These are phyloP conservation scores for Chirona hameri DNA, from an alignment of 2,888 invertebrate species.

Conservation along the genomic window DNA sequence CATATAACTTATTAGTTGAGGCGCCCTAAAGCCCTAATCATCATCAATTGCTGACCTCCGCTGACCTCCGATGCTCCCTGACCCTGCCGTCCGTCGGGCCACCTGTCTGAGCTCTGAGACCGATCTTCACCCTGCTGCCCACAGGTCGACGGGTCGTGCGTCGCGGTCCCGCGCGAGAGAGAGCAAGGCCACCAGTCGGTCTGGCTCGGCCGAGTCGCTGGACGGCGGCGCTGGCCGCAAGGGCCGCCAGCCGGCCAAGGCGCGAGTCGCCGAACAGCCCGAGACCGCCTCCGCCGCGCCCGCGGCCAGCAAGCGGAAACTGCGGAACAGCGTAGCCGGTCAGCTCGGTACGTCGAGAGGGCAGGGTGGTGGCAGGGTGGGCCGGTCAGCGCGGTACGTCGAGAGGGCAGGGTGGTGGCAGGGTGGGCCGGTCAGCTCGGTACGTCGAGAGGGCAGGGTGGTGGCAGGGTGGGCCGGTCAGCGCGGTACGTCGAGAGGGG, in stretches of 20 bases:
- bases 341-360: not conserved
- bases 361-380: no score
- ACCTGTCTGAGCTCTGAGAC: not conserved
- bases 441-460: no score
- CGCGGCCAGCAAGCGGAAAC: constrained; percentile 6
- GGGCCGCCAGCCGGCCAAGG: constrained; percentile 11
- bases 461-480: no score
- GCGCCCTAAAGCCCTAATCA: no score
- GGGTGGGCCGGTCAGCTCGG: no score
- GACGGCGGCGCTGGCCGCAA: constrained; percentile 3
- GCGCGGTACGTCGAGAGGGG: no score
- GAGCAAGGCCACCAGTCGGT: not conserved
- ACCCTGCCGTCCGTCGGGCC: no score
- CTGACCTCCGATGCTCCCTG: no score
- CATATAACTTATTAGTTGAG: no score
- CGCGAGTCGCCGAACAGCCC: not conserved
- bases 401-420: no score
- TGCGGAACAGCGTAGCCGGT: constrained; percentile 6
- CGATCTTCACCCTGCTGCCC: not conserved
- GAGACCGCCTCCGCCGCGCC: not conserved
- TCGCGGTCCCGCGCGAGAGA: not conserved
- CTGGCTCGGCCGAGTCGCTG: constrained; percentile 24
- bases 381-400: no score
- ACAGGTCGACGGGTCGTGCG: constrained; percentile 1
- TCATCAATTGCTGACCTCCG: no score